A percentile compares a stretch with the other conserved stretches of the same genome.
Conservation (phyloP, 2,797 vertebrate species). For the Lithobates pipiens region DNA sequence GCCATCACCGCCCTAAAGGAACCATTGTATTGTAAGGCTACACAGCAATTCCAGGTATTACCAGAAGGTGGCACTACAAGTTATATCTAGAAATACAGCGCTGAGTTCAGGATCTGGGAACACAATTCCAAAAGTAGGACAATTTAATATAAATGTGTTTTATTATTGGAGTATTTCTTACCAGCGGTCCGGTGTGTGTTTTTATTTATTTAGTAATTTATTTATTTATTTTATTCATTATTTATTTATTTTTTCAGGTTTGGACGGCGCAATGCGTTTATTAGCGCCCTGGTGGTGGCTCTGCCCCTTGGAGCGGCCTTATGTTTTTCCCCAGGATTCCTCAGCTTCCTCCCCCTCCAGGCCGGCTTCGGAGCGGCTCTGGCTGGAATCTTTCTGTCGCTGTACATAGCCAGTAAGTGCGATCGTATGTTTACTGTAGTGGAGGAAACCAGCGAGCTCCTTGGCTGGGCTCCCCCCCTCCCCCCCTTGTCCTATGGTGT, state of each 20-base stretch:
- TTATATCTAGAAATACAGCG: too few species aligned
- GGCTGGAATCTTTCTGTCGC: conserved; percentile 83
- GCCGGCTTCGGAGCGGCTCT: conserved; percentile 79
- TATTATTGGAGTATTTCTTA: too few species aligned
- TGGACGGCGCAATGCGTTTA: conserved; percentile 80
- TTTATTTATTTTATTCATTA: neutral
- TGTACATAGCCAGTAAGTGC: conserved; percentile 80
- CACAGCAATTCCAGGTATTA: too few species aligned
- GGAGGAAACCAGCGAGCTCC: neutral
- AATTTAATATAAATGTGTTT: too few species aligned
- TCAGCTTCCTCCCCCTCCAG: conserved; percentile 78
- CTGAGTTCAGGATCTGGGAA: too few species aligned
- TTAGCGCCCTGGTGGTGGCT: conserved; percentile 79
- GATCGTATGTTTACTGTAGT: neutral
- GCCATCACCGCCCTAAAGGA: too few species aligned
- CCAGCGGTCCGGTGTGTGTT: too few species aligned
- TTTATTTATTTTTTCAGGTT: conserved; percentile 72
- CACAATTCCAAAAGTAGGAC: too few species aligned
- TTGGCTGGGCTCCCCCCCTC: neutral
- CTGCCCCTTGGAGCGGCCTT: conserved; percentile 76
- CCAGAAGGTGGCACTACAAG: too few species aligned
- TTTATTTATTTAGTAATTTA: too few species aligned
- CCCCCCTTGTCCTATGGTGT: conserved; percentile 9
- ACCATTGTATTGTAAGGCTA: too few species aligned
- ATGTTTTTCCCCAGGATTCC: conserved; percentile 76